Base-by-base conservation (phyloP, 2,797 vertebrate genomes). In the Champsocephalus esox region DNA sequence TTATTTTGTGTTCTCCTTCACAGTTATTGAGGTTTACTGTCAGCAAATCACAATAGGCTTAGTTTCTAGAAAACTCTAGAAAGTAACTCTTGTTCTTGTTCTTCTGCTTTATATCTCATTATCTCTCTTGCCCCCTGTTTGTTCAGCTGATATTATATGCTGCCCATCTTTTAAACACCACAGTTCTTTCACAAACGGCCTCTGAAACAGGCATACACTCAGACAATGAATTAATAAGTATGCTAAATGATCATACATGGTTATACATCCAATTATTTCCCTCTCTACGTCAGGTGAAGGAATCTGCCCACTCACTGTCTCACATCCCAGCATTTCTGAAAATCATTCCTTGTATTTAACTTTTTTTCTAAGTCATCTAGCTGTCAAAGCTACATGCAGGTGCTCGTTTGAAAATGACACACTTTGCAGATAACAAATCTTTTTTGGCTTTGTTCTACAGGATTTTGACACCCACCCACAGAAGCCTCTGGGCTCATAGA, bases 401-500 rank as follows among this genome's bases (percentile, higher is more conserved):
- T 77, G 56, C 49, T 41, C 55, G 51, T 74, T 49, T 80, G 34
- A 72, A 19, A 59, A 56, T 66, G 9, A 79, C 70, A 73, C 79
- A 41, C 78, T 84, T 66, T 63, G 66, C 65, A 83, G 77, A 80
- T 84, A 76, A 51, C 43, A 57, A n/a, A 24, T 69, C 32, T 76
- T 34, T 65, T 66, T 54, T 62, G 24, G 10, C 54, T 75, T 80
- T 81, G 55, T 79, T 82, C 70, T 68, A 17, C 21, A 44, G 48
- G n/a, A 34, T 64, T 55, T 62, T 78, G 68, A 61, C 43, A 58
- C 34, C 59, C 32, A 67, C 24, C 66, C 54, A 49, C 9, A n/a
- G 3, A 70, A 49, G 56, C 46, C 59, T 65, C 50, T 79, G 73
- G 59, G 56, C 41, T 12, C 9, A 21, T 12, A 69, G 45, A 71